A percentile compares a stretch with the other conserved stretches of the same genome.
Conservation (phyloP, 2,113 vertebrate genomes). For the Sebastes fasciatus region DNA sequence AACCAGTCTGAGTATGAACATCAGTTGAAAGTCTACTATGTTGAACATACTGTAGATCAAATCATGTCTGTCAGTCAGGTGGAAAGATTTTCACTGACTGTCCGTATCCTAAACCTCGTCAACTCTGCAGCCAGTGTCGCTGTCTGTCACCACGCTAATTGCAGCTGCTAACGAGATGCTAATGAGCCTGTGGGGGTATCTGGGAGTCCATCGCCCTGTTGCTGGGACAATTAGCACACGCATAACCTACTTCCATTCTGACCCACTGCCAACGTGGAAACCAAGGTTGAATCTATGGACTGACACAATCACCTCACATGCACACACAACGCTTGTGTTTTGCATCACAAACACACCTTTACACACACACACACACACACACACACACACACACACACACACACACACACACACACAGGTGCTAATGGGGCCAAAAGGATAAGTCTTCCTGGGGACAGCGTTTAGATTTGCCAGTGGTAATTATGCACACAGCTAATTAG, state of each 20-base stretch:
- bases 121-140: conserved; percentile 20
- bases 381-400: not conserved
- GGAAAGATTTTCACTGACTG: not conserved
- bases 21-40: not conserved
- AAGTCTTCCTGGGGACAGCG: conserved; percentile 25
- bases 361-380: not conserved
- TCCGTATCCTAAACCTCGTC: conserved; percentile 20
- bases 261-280: conserved; percentile 26
- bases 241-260: conserved; percentile 48
- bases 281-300: conserved; percentile 29
- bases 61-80: not conserved
- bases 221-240: conserved; percentile 51
- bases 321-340: not conserved
- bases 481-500: conserved; percentile 56
- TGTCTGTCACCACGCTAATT: conserved; percentile 53
- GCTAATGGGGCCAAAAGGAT: conserved; percentile 34
- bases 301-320: not conserved
- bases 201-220: conserved; percentile 39
- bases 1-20: not conserved
- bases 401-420: not conserved
- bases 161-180: conserved; percentile 58
- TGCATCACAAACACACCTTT: not conserved
- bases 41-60: not conserved
- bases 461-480: conserved; percentile 34
- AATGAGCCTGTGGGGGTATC: conserved; percentile 45